Conservation (phyloP, 2,888 invertebrate genomes). For the Glyphotaelius pellucidus region DNA sequence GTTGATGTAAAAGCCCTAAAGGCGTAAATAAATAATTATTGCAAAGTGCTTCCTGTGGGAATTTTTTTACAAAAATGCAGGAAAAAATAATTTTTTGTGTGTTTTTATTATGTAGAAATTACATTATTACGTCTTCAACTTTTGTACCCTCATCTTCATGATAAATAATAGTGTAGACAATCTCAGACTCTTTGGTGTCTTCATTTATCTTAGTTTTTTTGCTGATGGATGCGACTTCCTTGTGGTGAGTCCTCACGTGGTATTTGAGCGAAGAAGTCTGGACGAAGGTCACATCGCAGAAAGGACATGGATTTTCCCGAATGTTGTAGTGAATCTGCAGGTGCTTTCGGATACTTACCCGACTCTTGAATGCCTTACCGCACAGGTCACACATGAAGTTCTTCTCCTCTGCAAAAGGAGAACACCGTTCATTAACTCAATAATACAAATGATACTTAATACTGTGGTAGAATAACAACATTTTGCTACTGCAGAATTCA, state of each 20-base stretch:
- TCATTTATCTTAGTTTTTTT: neutral
- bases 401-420: constrained; percentile 17
- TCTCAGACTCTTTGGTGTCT: neutral
- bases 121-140: neutral
- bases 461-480: too few species aligned
- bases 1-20: too few species aligned
- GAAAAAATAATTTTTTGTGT: neutral
- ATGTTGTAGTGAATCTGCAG: constrained; percentile 45
- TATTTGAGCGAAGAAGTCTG: constrained; percentile 32
- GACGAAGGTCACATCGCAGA: constrained; percentile 26
- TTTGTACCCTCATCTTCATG: neutral
- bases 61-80: too few species aligned
- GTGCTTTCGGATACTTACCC: neutral
- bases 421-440: neutral
- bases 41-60: too few species aligned
- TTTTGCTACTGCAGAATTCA: too few species aligned
- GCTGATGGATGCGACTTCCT: neutral
- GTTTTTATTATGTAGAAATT: neutral
- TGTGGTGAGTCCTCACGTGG: constrained; percentile 42
- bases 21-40: too few species aligned
- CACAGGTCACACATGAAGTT: constrained; percentile 27
- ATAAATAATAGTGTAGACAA: neutral
- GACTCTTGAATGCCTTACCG: constrained; percentile 22
- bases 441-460: neutral
- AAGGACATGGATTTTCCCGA: constrained; percentile 18